Conservation (phyloP, 2,113 vertebrate genomes). For the Felis chaus region DNA sequence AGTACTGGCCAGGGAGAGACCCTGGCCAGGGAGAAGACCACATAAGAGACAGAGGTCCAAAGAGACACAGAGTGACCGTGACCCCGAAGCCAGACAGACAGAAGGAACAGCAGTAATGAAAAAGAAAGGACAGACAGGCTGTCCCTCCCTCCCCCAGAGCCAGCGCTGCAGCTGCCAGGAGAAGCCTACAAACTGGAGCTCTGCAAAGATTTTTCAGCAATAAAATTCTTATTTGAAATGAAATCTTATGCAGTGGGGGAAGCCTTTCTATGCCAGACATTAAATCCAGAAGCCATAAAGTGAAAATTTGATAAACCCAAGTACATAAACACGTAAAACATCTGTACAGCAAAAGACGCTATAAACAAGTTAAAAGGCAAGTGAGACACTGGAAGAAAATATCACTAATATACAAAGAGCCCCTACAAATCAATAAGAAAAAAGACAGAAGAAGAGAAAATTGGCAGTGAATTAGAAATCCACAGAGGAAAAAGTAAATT, state of each 20-base stretch:
- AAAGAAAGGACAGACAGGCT: background rate
- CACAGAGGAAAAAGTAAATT: slow-evolving; percentile 56
- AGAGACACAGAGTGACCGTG: background rate
- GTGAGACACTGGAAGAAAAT: slow-evolving; percentile 33
- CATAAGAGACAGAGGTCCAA: background rate
- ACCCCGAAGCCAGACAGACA: background rate
- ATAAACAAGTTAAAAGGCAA: slow-evolving; percentile 50
- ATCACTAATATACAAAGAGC: slow-evolving; percentile 74
- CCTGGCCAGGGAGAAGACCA: background rate
- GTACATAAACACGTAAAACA: slow-evolving; percentile 49
- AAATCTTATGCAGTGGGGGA: slow-evolving; percentile 21
- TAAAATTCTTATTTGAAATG: slow-evolving; percentile 67
- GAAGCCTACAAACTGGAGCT: background rate
- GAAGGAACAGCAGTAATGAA: background rate
- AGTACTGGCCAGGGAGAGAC: too few species aligned
- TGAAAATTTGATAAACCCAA: slow-evolving; percentile 45
- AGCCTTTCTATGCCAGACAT: slow-evolving; percentile 56
- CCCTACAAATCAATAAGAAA: slow-evolving; percentile 76
- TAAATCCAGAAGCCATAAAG: slow-evolving; percentile 57
- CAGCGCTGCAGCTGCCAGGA: slow-evolving; percentile 11
- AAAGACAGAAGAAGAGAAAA: slow-evolving; percentile 49
- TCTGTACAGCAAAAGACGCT: slow-evolving; percentile 45
- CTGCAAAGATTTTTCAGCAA: slow-evolving; percentile 49
- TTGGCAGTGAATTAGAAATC: slow-evolving; percentile 61
- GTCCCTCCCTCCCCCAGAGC: background rate